Evolutionary conservation across 2,113 vertebrate species (phyloP).

Genomic region (Crotalus horridus): DNA sequence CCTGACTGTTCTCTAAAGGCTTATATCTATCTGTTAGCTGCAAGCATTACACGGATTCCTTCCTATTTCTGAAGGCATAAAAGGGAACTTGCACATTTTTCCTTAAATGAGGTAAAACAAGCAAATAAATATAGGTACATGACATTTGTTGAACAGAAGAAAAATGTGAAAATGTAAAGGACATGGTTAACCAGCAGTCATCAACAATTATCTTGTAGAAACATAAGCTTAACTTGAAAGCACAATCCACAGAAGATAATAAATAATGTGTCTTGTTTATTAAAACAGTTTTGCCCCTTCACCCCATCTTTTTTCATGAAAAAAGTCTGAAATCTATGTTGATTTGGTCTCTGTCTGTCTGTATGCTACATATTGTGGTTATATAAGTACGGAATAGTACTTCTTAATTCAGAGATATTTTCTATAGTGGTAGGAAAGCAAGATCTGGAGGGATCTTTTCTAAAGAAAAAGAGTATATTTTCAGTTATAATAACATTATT

Average conservation of each 20-base stretch:
- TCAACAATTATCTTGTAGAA: not conserved
- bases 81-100: not conserved
- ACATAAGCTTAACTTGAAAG: conserved; percentile 3
- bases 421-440: not conserved
- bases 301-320: not conserved
- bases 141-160: not conserved
- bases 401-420: conserved; percentile 9
- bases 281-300: conserved; percentile 5
- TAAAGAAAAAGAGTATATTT: not conserved
- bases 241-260: not conserved
- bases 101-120: not conserved
- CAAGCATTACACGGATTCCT: conserved; percentile 2
- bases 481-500: not conserved
- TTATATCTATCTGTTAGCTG: not conserved
- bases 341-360: not conserved
- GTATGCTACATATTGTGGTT: not conserved
- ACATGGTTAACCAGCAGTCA: not conserved
- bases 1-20: not conserved
- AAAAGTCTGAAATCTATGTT: not conserved
- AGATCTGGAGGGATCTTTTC: not conserved
- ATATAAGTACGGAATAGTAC: not conserved
- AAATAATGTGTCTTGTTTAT: conserved; percentile 2
- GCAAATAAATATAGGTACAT: conserved; percentile 2
- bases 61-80: not conserved
- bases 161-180: not conserved